These are phyloP conservation scores for Argyra leucocephala DNA, from an alignment of 2,888 invertebrate genomes.

Conservation along the genomic window DNA sequence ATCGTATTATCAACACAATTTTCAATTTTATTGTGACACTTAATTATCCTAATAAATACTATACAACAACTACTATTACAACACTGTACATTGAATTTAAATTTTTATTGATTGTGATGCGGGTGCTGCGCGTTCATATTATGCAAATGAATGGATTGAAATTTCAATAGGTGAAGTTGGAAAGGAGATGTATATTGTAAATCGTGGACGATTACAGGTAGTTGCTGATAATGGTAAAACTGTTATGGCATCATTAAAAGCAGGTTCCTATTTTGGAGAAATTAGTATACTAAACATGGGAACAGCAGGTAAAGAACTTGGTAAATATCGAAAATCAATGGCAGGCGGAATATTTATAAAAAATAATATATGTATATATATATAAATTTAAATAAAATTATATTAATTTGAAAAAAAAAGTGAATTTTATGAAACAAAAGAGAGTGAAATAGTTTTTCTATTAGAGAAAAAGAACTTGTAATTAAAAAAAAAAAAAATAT, in stretches of 20 bases:
- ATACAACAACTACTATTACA: no score
- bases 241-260: conserved; percentile 92
- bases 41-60: no score
- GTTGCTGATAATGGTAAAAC: conserved; percentile 92
- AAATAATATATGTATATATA: conserved; percentile 18
- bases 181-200: conserved; percentile 99
- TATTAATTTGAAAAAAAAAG: background rate
- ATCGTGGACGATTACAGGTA: conserved; percentile 88
- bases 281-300: conserved; percentile 99
- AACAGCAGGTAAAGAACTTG: conserved; percentile 96
- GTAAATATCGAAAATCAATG: conserved; percentile 70
- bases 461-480: background rate
- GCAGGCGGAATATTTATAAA: conserved; percentile 42
- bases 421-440: no score
- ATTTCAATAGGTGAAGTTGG: conserved; percentile 84
- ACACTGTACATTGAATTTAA: no score
- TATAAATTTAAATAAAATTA: conserved; percentile 16
- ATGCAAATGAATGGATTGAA: background rate
- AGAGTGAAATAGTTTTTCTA: no score
- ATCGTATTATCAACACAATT: no score
- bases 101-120: no score
- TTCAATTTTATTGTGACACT: no score
- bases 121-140: no score
- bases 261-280: conserved; percentile 99
- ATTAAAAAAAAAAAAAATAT: background rate